Evolutionary conservation across 37 sponge, comb jelly and placozoan species (phyloP).

Genomic region (Theonella swinhoei): DNA sequence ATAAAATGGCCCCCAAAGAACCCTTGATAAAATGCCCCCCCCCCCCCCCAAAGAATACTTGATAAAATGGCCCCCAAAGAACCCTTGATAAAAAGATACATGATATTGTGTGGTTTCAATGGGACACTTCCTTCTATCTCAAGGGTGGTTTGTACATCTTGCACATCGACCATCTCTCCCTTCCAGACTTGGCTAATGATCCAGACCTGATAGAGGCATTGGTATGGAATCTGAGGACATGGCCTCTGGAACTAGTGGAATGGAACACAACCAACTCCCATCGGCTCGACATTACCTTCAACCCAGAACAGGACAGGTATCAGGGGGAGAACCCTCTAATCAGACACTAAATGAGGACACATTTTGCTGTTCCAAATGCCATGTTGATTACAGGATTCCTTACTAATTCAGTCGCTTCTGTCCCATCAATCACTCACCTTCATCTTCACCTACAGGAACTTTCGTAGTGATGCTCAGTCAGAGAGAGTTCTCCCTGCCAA

Average conservation of each 20-base stretch:
- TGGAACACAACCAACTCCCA: slow-evolving; percentile 79
- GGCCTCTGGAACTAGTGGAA: slow-evolving; percentile 81
- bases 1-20: too few relatives aligned
- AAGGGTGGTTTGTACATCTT: too few relatives aligned
- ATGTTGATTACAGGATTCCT: neutral
- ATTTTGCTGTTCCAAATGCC: too few relatives aligned
- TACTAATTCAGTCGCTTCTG: too few relatives aligned
- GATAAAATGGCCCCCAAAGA: too few relatives aligned
- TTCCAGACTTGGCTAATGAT: slow-evolving; percentile 2
- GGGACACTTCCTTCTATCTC: too few relatives aligned
- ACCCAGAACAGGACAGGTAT: slow-evolving; percentile 81
- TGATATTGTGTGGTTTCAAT: too few relatives aligned
- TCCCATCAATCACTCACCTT: neutral
- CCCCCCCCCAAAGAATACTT: too few relatives aligned
- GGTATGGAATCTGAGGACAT: slow-evolving; percentile 81
- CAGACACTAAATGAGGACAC: neutral
- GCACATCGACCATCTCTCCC: too few relatives aligned
- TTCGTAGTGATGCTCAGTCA: slow-evolving; percentile 54
- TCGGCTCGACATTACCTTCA: slow-evolving; percentile 71
- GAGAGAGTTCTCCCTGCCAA: slow-evolving; percentile 70
- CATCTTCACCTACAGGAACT: slow-evolving; percentile 18
- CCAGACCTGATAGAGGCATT: slow-evolving; percentile 38
- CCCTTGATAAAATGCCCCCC: too few relatives aligned
- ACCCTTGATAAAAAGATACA: too few relatives aligned
- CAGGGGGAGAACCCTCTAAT: neutral